Conservation (phyloP, 2,113 vertebrate species). For the Progne subis region DNA sequence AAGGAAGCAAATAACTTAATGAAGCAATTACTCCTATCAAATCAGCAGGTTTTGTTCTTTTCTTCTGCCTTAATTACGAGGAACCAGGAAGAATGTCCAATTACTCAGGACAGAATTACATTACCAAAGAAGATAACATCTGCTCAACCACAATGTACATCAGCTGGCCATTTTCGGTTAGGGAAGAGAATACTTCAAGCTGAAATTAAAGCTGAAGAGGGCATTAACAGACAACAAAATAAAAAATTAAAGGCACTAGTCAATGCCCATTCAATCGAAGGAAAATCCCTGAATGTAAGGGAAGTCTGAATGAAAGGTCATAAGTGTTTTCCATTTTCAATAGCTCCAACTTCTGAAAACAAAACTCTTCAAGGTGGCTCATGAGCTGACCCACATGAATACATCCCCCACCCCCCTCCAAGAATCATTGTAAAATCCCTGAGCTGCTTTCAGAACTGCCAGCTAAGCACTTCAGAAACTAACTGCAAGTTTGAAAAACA, state of each 20-base stretch:
- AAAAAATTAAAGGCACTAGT: not conserved
- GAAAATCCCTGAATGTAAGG: not conserved
- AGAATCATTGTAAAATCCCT: not conserved
- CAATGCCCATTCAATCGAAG: not conserved
- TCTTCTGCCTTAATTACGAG: constrained; percentile 14
- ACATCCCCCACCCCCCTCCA: not conserved
- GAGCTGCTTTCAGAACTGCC: constrained; percentile 21
- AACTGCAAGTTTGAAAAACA: constrained; percentile 13
- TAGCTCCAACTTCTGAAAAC: not conserved
- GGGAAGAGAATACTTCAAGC: not conserved
- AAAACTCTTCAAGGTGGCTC: constrained; percentile 1
- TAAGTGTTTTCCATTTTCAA: not conserved
- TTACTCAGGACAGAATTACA: constrained; percentile 43
- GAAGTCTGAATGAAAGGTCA: not conserved
- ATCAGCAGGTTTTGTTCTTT: constrained; percentile 41
- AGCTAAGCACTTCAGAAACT: constrained; percentile 6
- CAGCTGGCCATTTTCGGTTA: constrained; percentile 2
- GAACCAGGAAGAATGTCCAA: constrained; percentile 45
- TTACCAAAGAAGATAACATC: constrained; percentile 42
- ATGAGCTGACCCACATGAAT: not conserved
- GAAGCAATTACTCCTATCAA: constrained; percentile 40
- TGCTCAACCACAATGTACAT: constrained; percentile 6
- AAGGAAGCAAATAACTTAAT: constrained; percentile 27
- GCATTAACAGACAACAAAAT: not conserved
- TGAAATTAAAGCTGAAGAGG: not conserved